A percentile compares a stretch with the other conserved stretches of the same genome.
These are phyloP conservation scores for Amphiprion percula DNA, from an alignment of 2,113 vertebrate species.

Conservation along the genomic window DNA sequence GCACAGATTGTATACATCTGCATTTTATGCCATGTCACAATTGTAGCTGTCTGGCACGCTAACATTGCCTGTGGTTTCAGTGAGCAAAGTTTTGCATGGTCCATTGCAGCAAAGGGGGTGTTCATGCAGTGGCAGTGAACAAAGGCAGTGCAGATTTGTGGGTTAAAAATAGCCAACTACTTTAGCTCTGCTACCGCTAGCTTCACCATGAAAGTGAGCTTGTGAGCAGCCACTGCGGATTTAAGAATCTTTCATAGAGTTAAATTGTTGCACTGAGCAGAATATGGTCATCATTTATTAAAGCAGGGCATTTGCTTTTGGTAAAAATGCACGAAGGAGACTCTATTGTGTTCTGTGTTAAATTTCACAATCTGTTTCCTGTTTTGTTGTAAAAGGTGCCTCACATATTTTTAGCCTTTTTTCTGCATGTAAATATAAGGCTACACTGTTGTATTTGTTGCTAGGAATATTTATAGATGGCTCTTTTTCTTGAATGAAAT, in stretches of 20 bases:
- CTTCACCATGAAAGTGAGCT: conserved; percentile 30
- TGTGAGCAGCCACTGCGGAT: conserved; percentile 50
- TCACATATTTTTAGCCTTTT: neutral
- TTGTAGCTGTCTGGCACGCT: neutral
- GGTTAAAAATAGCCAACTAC: conserved; percentile 81
- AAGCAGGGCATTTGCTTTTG: neutral
- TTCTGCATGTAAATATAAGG: conserved; percentile 63
- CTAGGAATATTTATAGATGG: conserved; percentile 63
- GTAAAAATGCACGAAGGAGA: neutral
- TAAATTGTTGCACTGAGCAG: conserved; percentile 26
- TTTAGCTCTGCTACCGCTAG: conserved; percentile 64
- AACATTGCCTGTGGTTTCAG: neutral
- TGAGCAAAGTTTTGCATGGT: conserved; percentile 21
- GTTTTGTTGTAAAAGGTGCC: conserved; percentile 15
- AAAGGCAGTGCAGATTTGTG: conserved; percentile 76
- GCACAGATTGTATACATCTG: conserved; percentile 16
- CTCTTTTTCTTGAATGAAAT: conserved; percentile 77
- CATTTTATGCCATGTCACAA: conserved; percentile 39
- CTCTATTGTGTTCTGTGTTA: neutral
- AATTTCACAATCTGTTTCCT: neutral
- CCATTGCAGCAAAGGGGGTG: conserved; percentile 47
- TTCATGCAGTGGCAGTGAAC: conserved; percentile 72
- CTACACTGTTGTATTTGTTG: conserved; percentile 58
- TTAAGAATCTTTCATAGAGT: conserved; percentile 3
- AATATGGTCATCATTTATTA: conserved; percentile 13